Conservation (phyloP, 2,113 vertebrate species). For the Pseudorasbora parva region DNA sequence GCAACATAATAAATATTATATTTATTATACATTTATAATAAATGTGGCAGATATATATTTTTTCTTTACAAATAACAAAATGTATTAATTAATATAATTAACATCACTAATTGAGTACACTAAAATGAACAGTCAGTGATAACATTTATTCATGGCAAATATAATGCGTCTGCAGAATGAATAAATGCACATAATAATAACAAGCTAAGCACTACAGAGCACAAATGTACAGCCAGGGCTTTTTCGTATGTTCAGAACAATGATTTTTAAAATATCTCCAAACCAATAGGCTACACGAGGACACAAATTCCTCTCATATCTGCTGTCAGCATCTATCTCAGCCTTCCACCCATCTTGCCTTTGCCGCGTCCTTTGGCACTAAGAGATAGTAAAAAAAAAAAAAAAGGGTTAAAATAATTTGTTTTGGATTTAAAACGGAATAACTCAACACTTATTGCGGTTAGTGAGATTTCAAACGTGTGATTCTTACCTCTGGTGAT, state of each 20-base stretch:
- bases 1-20: background rate
- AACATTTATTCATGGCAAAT: background rate
- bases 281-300: slow-evolving; percentile 50
- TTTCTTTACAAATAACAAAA: no score
- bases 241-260: background rate
- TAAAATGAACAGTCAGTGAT: background rate
- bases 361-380: slow-evolving; percentile 78
- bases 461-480: background rate
- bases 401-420: slow-evolving; percentile 10
- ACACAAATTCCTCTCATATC: slow-evolving; percentile 12
- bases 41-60: background rate
- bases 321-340: slow-evolving; percentile 67
- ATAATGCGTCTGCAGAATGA: no score
- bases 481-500: slow-evolving; percentile 72
- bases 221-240: slow-evolving; percentile 32
- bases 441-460: background rate
- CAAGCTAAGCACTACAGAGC: background rate
- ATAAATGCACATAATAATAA: no score
- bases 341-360: slow-evolving; percentile 71
- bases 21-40: background rate
- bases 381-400: slow-evolving; percentile 33
- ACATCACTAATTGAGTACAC: background rate
- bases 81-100: background rate
- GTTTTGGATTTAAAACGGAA: background rate
- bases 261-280: background rate